Percentiles rank a stretch among this genome's conserved stretches.
These are phyloP conservation scores for Orthosia incerta DNA, from an alignment of 2,888 invertebrate species.

Conservation along the genomic window DNA sequence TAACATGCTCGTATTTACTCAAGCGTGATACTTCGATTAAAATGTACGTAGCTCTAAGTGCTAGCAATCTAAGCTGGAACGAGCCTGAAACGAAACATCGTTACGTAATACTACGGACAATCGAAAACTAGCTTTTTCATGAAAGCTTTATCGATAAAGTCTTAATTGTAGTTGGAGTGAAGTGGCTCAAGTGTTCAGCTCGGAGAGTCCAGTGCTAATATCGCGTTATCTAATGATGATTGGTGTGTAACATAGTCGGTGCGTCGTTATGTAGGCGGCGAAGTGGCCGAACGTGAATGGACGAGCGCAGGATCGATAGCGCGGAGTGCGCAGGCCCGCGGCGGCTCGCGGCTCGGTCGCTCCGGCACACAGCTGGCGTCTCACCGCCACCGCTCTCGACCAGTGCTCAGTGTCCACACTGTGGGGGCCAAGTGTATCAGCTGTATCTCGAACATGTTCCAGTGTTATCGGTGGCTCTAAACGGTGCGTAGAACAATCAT, in stretches of 20 bases:
- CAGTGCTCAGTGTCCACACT: slow-evolving; percentile 79
- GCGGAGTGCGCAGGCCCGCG: slow-evolving; percentile 86
- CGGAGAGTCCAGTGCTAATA: slow-evolving; percentile 81
- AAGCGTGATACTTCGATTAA: slow-evolving; percentile 53
- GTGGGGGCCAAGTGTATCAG: slow-evolving; percentile 79
- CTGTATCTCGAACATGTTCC: slow-evolving; percentile 81
- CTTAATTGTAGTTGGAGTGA: slow-evolving; percentile 77
- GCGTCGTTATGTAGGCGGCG: slow-evolving; percentile 86
- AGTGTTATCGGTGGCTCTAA: slow-evolving; percentile 80
- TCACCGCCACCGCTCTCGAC: slow-evolving; percentile 76
- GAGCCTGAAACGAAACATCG: slow-evolving; percentile 25
- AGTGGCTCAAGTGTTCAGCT: slow-evolving; percentile 81
- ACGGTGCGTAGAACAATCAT: slow-evolving; percentile 80
- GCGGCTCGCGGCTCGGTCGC: slow-evolving; percentile 80
- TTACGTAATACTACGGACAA: slow-evolving; percentile 44
- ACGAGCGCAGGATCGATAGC: slow-evolving; percentile 85
- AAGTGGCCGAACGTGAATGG: slow-evolving; percentile 87
- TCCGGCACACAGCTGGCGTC: slow-evolving; percentile 82
- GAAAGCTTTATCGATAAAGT: slow-evolving; percentile 64
- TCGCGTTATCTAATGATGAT: slow-evolving; percentile 88
- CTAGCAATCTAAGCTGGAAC: slow-evolving; percentile 18
- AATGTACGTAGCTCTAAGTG: slow-evolving; percentile 39
- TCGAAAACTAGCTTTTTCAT: slow-evolving; percentile 38
- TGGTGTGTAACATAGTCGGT: slow-evolving; percentile 83
- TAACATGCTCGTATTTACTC: slow-evolving; percentile 59